phyloP scores from a whole-genome alignment of 1,140 invertebrate species.

The Melitaea cinxia region DNA sequence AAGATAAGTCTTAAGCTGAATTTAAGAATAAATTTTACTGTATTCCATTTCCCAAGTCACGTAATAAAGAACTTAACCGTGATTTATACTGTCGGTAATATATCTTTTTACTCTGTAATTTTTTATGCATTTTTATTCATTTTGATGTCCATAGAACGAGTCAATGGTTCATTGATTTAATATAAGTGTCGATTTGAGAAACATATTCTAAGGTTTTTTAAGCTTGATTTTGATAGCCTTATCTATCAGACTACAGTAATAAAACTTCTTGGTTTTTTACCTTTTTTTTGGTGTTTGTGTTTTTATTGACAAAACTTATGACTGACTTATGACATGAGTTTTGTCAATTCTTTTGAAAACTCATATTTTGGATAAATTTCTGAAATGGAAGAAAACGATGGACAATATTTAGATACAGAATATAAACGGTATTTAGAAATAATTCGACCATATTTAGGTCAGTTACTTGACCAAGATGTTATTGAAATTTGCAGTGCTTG shows the following conservation, averaged over 20 bases:
- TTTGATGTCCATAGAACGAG: too few relatives aligned
- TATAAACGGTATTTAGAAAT: slow-evolving; percentile 68
- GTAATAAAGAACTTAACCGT: background rate
- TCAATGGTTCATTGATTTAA: too few relatives aligned
- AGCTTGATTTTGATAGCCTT: too few relatives aligned
- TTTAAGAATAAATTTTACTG: background rate
- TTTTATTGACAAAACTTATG: too few relatives aligned
- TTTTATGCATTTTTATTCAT: background rate
- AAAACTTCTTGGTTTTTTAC: too few relatives aligned
- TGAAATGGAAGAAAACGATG: slow-evolving; percentile 56
- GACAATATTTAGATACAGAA: slow-evolving; percentile 56
- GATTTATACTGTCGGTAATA: background rate
- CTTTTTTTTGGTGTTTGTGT: too few relatives aligned
- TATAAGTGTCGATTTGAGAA: too few relatives aligned
- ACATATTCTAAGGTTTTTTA: too few relatives aligned
- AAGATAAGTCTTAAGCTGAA: background rate
- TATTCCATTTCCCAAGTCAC: background rate
- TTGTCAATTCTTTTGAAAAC: background rate
- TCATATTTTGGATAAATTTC: slow-evolving; percentile 30
- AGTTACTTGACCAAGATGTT: slow-evolving; percentile 51
- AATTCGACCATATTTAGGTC: slow-evolving; percentile 57
- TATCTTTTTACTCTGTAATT: background rate
- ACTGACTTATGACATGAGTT: slow-evolving; percentile 11
- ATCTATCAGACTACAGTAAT: too few relatives aligned
- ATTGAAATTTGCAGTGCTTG: slow-evolving; percentile 63